These are phyloP conservation scores for Polypedilum pembai DNA, from an alignment of 1,140 invertebrate genomes.

Conservation along the genomic window DNA sequence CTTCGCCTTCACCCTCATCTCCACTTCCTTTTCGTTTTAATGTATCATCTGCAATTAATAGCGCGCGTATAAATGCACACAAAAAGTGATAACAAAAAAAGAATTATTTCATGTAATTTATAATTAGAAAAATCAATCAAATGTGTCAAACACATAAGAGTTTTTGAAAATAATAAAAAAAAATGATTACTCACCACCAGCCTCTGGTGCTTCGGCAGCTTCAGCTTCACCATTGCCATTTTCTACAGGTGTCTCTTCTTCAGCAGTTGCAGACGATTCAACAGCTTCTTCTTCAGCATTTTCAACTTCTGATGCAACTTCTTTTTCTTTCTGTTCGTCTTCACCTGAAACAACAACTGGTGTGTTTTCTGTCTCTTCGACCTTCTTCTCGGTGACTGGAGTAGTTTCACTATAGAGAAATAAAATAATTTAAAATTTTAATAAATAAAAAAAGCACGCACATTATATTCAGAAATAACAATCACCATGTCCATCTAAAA, in stretches of 20 bases:
- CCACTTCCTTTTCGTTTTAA: not conserved
- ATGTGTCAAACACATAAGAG: too few relatives aligned
- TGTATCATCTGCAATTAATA: not conserved
- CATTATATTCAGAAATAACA: not conserved
- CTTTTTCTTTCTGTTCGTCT: not conserved
- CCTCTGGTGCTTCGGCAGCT: not conserved
- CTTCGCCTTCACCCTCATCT: not conserved
- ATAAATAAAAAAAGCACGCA: not conserved
- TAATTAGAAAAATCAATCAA: too few relatives aligned
- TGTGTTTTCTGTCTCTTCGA: not conserved
- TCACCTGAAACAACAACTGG: not conserved
- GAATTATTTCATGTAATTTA: too few relatives aligned
- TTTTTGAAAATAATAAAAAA: too few relatives aligned
- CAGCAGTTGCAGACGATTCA: not conserved
- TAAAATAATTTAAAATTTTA: not conserved
- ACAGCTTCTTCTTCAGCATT: not conserved
- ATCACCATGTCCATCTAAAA: not conserved
- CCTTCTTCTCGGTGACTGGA: not conserved
- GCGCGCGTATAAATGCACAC: too few relatives aligned
- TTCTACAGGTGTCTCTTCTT: constrained; percentile 6
- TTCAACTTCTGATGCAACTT: not conserved
- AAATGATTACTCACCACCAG: not conserved
- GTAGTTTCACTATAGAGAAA: not conserved
- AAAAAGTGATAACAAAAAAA: not conserved
- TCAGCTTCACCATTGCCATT: constrained; percentile 14